Conservation (phyloP, 2,113 vertebrate genomes). For the Hyperopisus bebe region DNA sequence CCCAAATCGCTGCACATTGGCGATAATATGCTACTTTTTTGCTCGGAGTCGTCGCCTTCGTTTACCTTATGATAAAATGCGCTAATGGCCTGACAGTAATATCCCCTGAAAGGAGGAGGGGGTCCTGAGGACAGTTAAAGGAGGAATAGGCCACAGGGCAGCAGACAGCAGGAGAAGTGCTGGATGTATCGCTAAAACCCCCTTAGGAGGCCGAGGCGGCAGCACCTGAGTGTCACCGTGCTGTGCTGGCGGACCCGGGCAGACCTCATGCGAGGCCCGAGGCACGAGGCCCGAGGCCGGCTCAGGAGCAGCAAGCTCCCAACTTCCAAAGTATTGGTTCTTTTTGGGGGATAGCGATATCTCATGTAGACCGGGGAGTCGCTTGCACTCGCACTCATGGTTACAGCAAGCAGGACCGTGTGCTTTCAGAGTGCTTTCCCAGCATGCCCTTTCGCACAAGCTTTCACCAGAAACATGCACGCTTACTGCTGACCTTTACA, state of each 20-base stretch:
- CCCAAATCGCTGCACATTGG: not conserved
- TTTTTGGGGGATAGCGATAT: not conserved
- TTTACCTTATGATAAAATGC: not conserved
- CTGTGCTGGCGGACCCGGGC: not conserved
- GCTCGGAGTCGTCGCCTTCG: no score
- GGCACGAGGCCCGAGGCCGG: not conserved
- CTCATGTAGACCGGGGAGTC: not conserved
- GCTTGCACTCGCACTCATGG: not conserved
- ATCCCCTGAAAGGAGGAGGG: not conserved
- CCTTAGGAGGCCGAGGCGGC: not conserved
- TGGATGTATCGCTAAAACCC: not conserved
- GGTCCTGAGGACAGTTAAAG: not conserved
- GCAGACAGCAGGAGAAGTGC: conserved; percentile 3
- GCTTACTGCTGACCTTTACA: not conserved
- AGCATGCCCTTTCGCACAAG: not conserved
- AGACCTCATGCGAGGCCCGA: not conserved
- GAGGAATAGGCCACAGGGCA: not conserved
- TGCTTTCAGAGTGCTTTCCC: not conserved
- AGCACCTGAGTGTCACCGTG: not conserved
- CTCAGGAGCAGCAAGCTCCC: not conserved
- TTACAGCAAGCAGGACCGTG: not conserved
- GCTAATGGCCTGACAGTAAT: not conserved
- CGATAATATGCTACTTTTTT: not conserved
- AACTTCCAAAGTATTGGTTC: conserved; percentile 30
- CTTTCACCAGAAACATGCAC: not conserved